Conservation (phyloP, 2,888 invertebrate species). For the Hyposoter dolosus region DNA sequence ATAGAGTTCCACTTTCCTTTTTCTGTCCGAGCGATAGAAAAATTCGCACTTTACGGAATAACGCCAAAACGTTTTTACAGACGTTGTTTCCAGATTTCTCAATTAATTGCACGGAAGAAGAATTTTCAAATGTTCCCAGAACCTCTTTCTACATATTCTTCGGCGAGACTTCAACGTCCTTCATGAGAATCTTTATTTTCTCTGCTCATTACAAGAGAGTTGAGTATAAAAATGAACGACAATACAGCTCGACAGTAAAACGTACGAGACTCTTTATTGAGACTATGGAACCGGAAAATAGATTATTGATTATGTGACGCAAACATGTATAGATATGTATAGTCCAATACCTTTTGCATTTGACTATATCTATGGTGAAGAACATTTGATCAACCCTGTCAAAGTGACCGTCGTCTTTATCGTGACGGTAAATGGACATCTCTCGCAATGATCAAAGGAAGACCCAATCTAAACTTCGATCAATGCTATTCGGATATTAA, state of each 20-base stretch:
- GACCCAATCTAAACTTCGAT: slow-evolving; percentile 11
- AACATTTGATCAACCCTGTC: slow-evolving; percentile 18
- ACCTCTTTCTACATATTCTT: background rate
- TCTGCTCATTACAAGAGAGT: background rate
- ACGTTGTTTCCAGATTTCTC: background rate
- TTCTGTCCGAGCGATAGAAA: background rate
- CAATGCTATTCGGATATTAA: slow-evolving; percentile 3
- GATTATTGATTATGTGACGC: slow-evolving; percentile 56
- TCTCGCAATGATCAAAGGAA: slow-evolving; percentile 47
- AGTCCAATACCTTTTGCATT: background rate
- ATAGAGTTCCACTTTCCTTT: background rate
- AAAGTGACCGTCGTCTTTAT: slow-evolving; percentile 25
- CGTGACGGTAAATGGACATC: slow-evolving; percentile 22
- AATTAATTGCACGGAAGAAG: background rate
- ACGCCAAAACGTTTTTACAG: background rate
- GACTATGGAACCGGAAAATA: slow-evolving; percentile 45
- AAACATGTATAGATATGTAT: slow-evolving; percentile 24
- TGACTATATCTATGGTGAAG: background rate
- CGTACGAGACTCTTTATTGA: slow-evolving; percentile 22
- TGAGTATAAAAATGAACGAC: background rate
- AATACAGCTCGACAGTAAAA: slow-evolving; percentile 8
- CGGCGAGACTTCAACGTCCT: background rate
- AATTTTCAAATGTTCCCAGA: background rate
- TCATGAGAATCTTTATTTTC: background rate
- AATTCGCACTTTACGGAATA: background rate